Percentiles rank a stretch among this genome's conserved stretches.
These are phyloP conservation scores for Gymnoscelis rufifasciata DNA, from an alignment of 2,888 invertebrate genomes.

Conservation along the genomic window DNA sequence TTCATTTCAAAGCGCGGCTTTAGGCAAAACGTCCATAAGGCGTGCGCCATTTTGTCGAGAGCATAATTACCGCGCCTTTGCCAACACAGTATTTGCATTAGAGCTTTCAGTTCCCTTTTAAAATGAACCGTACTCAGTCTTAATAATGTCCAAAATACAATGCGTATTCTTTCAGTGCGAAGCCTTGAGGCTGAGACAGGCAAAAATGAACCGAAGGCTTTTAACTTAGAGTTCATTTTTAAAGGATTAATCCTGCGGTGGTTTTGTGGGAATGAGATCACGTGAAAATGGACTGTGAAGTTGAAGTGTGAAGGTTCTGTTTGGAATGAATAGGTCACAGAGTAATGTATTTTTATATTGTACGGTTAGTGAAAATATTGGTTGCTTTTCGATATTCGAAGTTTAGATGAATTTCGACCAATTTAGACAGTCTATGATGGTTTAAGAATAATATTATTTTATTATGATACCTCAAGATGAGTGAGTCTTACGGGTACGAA, in stretches of 20 bases:
- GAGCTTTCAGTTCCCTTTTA: slow-evolving; percentile 14
- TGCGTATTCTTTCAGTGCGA: not conserved
- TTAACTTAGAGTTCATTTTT: not conserved
- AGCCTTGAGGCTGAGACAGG: not conserved
- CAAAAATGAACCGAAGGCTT: not conserved
- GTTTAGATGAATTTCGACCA: no score
- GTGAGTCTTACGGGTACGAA: no score
- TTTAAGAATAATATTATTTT: no score
- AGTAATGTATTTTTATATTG: no score
- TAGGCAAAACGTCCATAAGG: slow-evolving; percentile 14
- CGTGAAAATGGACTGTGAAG: slow-evolving; percentile 1
- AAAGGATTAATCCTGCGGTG: not conserved
- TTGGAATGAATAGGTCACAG: no score
- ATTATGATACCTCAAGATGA: no score
- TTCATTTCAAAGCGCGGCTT: slow-evolving; percentile 12
- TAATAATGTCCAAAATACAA: slow-evolving; percentile 7
- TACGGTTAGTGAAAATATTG: no score
- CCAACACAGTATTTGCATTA: slow-evolving; percentile 58
- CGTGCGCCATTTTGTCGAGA: slow-evolving; percentile 42
- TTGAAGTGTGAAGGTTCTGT: not conserved
- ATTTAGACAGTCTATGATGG: no score
- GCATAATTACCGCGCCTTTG: slow-evolving; percentile 51
- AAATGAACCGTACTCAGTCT: slow-evolving; percentile 11
- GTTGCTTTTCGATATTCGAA: no score
- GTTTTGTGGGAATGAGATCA: not conserved